Evolutionary conservation across 2,113 vertebrate genomes (phyloP).

Genomic region (Clarias gariepinus): DNA sequence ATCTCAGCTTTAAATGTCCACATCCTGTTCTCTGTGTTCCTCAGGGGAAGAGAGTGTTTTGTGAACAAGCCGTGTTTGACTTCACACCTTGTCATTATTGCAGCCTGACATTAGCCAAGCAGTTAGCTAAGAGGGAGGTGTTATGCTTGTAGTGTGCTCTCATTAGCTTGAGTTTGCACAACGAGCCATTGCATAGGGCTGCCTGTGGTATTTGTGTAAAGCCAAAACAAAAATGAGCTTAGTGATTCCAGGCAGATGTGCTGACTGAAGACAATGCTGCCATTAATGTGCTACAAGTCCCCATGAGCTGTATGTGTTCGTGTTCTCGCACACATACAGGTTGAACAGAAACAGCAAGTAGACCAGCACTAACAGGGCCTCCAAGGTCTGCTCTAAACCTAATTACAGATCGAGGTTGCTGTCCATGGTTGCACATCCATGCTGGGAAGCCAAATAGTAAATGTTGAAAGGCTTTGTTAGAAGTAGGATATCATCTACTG

Average conservation of each 20-base stretch:
- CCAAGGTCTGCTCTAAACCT: not conserved
- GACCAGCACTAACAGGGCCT: slow-evolving; percentile 35
- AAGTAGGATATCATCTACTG: not conserved
- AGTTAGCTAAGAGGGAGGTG: slow-evolving; percentile 41
- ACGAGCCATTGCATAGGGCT: not conserved
- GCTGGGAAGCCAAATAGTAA: not conserved
- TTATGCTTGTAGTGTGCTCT: slow-evolving; percentile 35
- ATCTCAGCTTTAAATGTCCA: slow-evolving; percentile 28
- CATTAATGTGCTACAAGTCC: slow-evolving; percentile 60
- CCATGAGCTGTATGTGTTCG: slow-evolving; percentile 40
- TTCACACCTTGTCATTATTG: slow-evolving; percentile 45
- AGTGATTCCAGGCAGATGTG: slow-evolving; percentile 32
- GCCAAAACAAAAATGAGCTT: slow-evolving; percentile 2
- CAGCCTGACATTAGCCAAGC: slow-evolving; percentile 39
- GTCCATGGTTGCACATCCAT: slow-evolving; percentile 15
- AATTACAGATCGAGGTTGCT: not conserved
- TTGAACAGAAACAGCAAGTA: slow-evolving; percentile 33
- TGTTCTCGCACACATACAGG: not conserved
- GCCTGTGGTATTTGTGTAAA: not conserved
- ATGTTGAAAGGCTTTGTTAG: not conserved
- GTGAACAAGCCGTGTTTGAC: slow-evolving; percentile 39
- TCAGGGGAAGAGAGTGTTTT: slow-evolving; percentile 30
- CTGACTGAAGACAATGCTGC: slow-evolving; percentile 30
- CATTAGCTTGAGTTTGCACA: slow-evolving; percentile 31
- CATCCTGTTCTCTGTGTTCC: slow-evolving; percentile 34